A percentile compares a stretch with the other conserved stretches of the same genome.
Evolutionary conservation across 2,113 vertebrate genomes (phyloP).

Genomic region (Carassius auratus): DNA sequence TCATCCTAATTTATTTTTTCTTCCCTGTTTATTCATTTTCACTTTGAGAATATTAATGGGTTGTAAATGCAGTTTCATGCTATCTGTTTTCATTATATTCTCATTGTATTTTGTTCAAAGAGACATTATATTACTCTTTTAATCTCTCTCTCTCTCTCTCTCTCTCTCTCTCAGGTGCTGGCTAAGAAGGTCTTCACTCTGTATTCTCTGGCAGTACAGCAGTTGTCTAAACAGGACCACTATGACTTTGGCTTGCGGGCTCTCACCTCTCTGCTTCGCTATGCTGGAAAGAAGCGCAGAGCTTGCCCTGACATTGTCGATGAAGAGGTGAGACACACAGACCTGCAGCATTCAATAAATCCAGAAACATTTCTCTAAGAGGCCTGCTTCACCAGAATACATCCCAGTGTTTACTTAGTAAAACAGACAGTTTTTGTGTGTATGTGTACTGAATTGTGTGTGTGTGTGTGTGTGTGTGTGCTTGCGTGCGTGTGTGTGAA

Average conservation of each 20-base stretch:
- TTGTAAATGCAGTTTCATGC: background rate
- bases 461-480: background rate
- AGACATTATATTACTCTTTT: background rate
- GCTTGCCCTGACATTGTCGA: constrained; percentile 71
- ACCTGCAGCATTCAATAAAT: constrained; percentile 12
- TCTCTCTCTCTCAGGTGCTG: constrained; percentile 70
- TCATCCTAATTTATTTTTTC: background rate
- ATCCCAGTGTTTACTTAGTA: background rate
- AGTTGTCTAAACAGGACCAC: constrained; percentile 88
- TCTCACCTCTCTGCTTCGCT: constrained; percentile 86
- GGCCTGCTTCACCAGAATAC: background rate
- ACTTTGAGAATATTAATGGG: background rate
- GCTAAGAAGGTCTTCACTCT: constrained; percentile 89
- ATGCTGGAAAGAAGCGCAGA: constrained; percentile 79
- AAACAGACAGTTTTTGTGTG: background rate
- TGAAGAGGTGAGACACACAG: constrained; percentile 77
- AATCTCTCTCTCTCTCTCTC: background rate
- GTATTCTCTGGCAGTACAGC: constrained; percentile 86
- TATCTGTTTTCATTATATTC: background rate
- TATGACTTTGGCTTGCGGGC: constrained; percentile 90
- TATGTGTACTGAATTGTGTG: background rate
- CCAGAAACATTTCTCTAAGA: background rate
- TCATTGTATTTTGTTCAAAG: background rate
- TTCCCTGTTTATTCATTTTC: background rate
- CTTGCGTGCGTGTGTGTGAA: constrained; percentile 36